These are phyloP conservation scores for Alligator sinensis DNA, from an alignment of 2,113 vertebrate species.

Conservation along the genomic window DNA sequence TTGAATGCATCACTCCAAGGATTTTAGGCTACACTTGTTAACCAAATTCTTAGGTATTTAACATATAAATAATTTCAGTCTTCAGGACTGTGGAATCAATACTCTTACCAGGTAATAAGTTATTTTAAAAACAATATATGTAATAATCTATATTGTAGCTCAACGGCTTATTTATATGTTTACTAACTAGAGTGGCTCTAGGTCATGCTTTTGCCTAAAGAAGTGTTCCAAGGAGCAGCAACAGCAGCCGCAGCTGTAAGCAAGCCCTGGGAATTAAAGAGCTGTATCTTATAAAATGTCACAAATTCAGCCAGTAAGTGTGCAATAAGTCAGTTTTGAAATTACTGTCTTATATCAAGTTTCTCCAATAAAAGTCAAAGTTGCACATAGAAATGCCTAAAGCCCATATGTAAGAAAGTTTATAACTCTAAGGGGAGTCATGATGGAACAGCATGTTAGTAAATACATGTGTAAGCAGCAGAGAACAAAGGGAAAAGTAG, in stretches of 20 bases:
- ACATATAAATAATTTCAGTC: neutral
- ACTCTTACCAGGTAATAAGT: neutral
- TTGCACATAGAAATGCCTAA: constrained; percentile 69
- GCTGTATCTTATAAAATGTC: constrained; percentile 67
- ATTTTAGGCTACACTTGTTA: neutral
- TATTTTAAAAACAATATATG: constrained; percentile 23
- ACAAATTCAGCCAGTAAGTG: constrained; percentile 61
- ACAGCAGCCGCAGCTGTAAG: constrained; percentile 63
- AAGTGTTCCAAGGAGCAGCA: constrained; percentile 50
- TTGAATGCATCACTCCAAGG: accelerated
- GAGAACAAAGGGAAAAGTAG: constrained; percentile 69
- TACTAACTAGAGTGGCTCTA: constrained; percentile 44
- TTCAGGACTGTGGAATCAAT: neutral
- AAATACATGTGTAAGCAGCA: constrained; percentile 72
- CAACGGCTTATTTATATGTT: constrained; percentile 63
- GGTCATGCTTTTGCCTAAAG: neutral
- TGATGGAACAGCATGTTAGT: constrained; percentile 70
- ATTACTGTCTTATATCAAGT: constrained; percentile 66
- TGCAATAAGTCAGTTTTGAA: constrained; percentile 64
- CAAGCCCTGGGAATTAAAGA: constrained; percentile 57
- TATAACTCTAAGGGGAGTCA: constrained; percentile 71
- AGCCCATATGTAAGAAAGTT: constrained; percentile 67
- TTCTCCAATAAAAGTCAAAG: constrained; percentile 66
- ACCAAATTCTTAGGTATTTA: neutral
- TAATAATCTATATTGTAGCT: constrained; percentile 13